A percentile compares a stretch with the other conserved stretches of the same genome.
Conservation (phyloP, 2,797 vertebrate species). For the Sebastes paucispinis region DNA sequence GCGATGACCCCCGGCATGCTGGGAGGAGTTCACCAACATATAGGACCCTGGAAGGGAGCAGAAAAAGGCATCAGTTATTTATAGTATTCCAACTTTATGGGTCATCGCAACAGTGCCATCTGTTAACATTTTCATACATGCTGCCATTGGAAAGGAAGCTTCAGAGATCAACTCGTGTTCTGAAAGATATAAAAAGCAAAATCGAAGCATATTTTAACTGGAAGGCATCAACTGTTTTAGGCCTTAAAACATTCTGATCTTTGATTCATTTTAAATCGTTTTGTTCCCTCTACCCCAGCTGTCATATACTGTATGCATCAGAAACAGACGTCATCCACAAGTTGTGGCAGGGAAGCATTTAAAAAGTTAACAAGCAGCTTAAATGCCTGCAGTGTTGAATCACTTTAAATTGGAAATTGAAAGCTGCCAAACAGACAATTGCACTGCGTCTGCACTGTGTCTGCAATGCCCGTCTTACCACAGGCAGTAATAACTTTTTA, state of each 20-base stretch:
- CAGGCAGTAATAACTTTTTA: constrained; percentile 10
- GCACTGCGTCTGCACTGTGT: neutral
- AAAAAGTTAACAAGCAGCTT: constrained; percentile 16
- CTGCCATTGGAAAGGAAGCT: neutral
- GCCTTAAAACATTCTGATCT: neutral
- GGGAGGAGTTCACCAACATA: constrained; percentile 95
- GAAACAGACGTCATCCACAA: constrained; percentile 12
- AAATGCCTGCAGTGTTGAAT: constrained; percentile 24
- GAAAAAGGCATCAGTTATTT: constrained; percentile 14
- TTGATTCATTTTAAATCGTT: constrained; percentile 2
- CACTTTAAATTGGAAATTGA: constrained; percentile 42
- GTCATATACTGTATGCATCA: neutral
- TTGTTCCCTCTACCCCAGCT: neutral
- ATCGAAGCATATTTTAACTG: neutral
- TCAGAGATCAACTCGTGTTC: neutral
- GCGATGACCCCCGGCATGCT: constrained; percentile 88
- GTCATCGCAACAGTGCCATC: neutral
- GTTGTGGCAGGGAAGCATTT: constrained; percentile 6
- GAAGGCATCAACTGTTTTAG: neutral
- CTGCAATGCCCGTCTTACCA: constrained; percentile 4
- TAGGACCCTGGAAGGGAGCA: constrained; percentile 87
- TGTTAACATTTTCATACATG: neutral
- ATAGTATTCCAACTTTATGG: neutral
- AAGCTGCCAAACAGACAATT: constrained; percentile 29
- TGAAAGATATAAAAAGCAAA: neutral